Evolutionary conservation across 2,113 vertebrate genomes (phyloP), one percentile per base, ranked within the genome.

Genomic region (Baryphthengus martii): DNA sequence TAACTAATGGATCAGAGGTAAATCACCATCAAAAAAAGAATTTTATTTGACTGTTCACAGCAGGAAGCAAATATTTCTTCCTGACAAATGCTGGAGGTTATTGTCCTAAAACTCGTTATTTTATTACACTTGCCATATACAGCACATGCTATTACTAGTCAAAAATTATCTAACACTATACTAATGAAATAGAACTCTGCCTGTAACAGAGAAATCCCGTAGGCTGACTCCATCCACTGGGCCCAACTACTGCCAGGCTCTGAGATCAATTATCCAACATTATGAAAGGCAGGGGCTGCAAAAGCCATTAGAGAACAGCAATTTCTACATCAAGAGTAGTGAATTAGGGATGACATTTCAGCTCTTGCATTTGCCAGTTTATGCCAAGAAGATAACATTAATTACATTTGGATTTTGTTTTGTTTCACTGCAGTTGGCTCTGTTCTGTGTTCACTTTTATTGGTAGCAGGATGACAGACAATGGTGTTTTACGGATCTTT

Each of bases 291-390:
- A 94, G 83, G 92, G 88, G 86, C 88, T 79, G 85, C 73, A 95
- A 85, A 91, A 91, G 56, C 94, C 95, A 97, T 97, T 96, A 96
- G 93, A 59, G 73, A 88, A 82, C 85, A 87, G 89, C 91, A 87
- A 96, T 96, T 94, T 96, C 76, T 82, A 20, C 88, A 85, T 70
- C 80, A 87, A 39, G 90, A 95, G 37, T 9, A 90, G 66, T 66
- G 80, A 95, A 97, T 96, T 94, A 93, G 84, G 93, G 88, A 97
- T 96, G 96, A 89, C 96, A 93, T 96, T 96, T 96, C 92, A 90
- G 96, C 83, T 73, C 73, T 84, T 94, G 80, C 86, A 93, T 95
- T 96, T 82, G 88, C 95, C 92, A 96, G 95, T 81, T 82, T 90
- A 78, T 97, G 93, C 71, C 96, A 90, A 89, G 93, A 89, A 81